Percentiles rank a stretch among this genome's conserved stretches.
phyloP scores from a whole-genome alignment of 2,888 invertebrate genomes.

The Cataglyphis rosenhaueri region DNA sequence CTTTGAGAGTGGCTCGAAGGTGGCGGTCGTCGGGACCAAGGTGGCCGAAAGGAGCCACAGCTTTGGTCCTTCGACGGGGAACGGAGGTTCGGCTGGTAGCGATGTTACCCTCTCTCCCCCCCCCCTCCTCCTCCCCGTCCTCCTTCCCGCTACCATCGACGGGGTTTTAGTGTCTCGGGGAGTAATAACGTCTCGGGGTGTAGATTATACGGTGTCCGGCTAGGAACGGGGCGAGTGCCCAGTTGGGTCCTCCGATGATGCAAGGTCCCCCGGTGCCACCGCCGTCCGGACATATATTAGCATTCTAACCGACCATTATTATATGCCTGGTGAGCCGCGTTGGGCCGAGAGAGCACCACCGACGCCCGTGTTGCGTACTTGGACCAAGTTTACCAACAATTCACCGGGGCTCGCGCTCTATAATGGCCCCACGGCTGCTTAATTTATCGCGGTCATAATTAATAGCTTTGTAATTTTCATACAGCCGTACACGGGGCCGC shows the following conservation, averaged over 20 bases:
- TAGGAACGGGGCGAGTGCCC: conserved; percentile 83
- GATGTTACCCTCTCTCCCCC: conserved; percentile 41
- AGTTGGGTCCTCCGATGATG: conserved; percentile 85
- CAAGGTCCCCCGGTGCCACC: conserved; percentile 85
- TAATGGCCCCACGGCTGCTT: conserved; percentile 85
- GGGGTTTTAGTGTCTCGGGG: conserved; percentile 84
- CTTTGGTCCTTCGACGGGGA: conserved; percentile 49
- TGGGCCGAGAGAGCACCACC: conserved; percentile 80
- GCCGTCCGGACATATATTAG: conserved; percentile 85
- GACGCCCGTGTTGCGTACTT: conserved; percentile 84
- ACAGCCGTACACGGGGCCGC: conserved; percentile 80
- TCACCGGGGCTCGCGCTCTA: conserved; percentile 85
- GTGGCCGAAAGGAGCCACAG: conserved; percentile 66
- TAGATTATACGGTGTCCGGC: conserved; percentile 85
- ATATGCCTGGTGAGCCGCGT: conserved; percentile 85
- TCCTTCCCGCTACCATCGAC: conserved; percentile 56
- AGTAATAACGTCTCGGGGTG: conserved; percentile 85
- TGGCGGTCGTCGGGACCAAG: conserved; percentile 68
- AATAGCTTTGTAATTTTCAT: conserved; percentile 86
- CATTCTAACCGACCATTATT: conserved; percentile 85
- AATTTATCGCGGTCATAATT: conserved; percentile 85
- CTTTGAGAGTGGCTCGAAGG: conserved; percentile 72
- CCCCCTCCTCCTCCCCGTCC: too few species aligned
- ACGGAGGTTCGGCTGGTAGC: conserved; percentile 42
- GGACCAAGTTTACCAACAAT: conserved; percentile 86